Evolutionary conservation across 2,113 vertebrate species (phyloP), one percentile per base, ranked within the genome.

Genomic region (Lepus timidus): DNA sequence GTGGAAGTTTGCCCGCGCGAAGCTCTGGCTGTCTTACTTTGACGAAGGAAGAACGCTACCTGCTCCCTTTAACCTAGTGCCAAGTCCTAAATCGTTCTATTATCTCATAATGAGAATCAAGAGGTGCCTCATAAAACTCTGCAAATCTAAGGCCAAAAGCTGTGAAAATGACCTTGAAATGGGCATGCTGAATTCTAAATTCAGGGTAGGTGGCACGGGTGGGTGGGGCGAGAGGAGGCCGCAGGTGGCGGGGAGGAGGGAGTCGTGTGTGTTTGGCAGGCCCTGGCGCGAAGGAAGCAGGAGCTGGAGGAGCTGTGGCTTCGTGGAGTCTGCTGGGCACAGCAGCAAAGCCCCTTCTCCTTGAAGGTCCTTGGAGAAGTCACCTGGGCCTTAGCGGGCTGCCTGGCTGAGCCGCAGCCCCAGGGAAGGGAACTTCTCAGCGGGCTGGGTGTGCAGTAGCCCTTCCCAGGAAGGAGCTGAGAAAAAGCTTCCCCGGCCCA

Each of bases 1-100:
- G 92, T 99, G 99, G 99, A 99, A 99, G 97, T 99, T 99, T 97
- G 99, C 99, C 44, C 99, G 99, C 70, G 99, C 99, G 12, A 99
- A 99, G 96, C 97, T 99, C 97, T 99, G 99, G 99, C 97, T 99
- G 16, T 99, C 99, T 82, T 99, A 99, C 97, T 99, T 99, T 86
- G 99, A 99, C 0, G 99, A 99, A 98, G 99, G 99, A 68, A 99
- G 99, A 93, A 99, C 99, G 31, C 98, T 99, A 85, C 99, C 99
- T 12, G 99, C 99, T 94, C 99, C 99, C 90, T 99, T 99, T 97
- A 99, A 99, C 94, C 98, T 99, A 97, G 99, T 99, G 97, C 99
- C 99, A 97, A 99, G 99, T 95, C 99, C 99, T 71, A 99, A 99
- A 97, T 99, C 99, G 75, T 99, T 99, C 99, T 99, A 99, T 98